Evolutionary conservation across 2,113 vertebrate species (phyloP).

Genomic region (Lophotis ruficrista): DNA sequence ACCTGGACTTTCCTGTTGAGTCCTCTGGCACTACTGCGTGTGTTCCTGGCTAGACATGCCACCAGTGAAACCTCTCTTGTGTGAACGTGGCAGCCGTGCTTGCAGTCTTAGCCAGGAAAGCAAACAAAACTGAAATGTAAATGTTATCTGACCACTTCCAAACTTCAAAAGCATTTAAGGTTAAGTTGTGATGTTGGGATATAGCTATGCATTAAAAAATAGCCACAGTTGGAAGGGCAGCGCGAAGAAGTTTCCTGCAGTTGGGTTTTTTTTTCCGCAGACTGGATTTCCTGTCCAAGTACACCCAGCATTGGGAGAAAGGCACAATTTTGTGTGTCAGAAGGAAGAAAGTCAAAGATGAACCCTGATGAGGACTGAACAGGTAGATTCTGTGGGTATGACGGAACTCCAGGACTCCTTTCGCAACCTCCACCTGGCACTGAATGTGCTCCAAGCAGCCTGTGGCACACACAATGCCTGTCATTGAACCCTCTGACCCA

Average conservation of each 20-base stretch:
- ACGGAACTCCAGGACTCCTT: not conserved
- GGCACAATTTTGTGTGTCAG: not conserved
- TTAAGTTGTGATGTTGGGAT: not conserved
- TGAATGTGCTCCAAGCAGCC: not conserved
- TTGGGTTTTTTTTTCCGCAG: not conserved
- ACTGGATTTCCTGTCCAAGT: not conserved
- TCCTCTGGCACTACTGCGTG: not conserved
- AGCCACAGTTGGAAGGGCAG: not conserved
- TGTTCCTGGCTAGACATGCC: not conserved
- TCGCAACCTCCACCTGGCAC: not conserved
- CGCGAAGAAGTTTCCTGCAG: constrained; percentile 12
- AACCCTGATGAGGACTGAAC: not conserved
- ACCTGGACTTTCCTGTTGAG: not conserved
- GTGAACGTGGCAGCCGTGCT: not conserved
- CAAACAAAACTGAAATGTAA: constrained; percentile 30
- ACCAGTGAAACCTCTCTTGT: not conserved
- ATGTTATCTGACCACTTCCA: not conserved
- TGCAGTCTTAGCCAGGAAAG: not conserved
- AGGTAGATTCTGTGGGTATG: not conserved
- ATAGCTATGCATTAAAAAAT: not conserved
- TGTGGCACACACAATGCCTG: not conserved
- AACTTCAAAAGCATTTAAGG: not conserved
- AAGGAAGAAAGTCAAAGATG: not conserved
- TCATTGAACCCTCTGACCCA: not conserved
- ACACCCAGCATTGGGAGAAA: not conserved